Evolutionary conservation across 1,140 invertebrate genomes (phyloP), one percentile per base, ranked within the genome.

Genomic region (Caenorhabditis latens): DNA sequence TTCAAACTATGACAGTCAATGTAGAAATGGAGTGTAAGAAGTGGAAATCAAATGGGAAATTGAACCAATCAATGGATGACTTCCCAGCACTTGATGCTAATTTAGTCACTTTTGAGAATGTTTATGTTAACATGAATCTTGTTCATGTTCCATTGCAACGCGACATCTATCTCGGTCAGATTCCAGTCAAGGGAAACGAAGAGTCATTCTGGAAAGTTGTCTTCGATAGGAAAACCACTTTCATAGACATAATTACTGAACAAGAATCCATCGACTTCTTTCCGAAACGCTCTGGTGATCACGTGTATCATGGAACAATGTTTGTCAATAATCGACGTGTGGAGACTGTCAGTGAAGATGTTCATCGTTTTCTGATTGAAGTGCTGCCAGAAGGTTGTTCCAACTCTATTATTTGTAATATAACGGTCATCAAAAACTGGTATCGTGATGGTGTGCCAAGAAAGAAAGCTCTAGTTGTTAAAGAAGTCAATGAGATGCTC

Each of bases 321-420:
- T 71, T 24, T 11, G 42, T 71, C 19, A 71, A 71, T 21, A 71
- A 71, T 46, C 67, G 67, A 11, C 42, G 67, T 46, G 67, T 71
- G 19, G 67, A 71, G 67, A 32, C 19, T 2, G 67, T 46, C 67
- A 71, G 24, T 48, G 67, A 71, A 11, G 67, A 71, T 71, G 67
- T 71, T n/a, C 24, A 71, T 32, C 67, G 67, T 19, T 71, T 71
- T 71, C 13, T n/a, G 42, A 71, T 71, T 46, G 67, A 71, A 21
- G 67, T 71, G 5, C 9, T 71, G 42, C 67, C 67, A 5, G 19
- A 71, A 11, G 67, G 67, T 14, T 71, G 67, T 21, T 71, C 67
- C 13, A 71, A 71, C 19, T 71, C 67, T 8, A 71, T 71, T 9
- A 71, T 84, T 43, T 84, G 84, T n/a, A 84, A 63, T 40, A 53